Base-by-base conservation (phyloP, 2,113 vertebrate species). In the Barnardius zonarius region DNA sequence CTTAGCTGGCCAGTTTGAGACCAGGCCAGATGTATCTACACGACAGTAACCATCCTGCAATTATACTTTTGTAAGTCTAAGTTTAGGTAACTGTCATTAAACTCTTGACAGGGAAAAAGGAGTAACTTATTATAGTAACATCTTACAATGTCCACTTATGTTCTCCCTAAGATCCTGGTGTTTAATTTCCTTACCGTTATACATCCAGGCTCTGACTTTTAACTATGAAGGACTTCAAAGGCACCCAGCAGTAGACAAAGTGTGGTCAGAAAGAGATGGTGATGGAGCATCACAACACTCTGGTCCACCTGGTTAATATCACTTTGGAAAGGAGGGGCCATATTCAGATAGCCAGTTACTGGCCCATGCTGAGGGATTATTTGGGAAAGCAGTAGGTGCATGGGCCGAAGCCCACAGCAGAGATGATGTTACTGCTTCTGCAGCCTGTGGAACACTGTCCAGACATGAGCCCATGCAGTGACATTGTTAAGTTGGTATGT, bases 261-360 rank as follows among this genome's bases (percentile, higher is more conserved):
- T 0, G 1, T 41, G 46, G 54, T 8, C 19, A 55, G 33, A 73
- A 82, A 23, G 11, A 62, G 24, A 11, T 48, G 22, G 16, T 72
- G 39, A 33, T 1, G 1, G 17, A 13, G 3, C 22, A 66, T 43
- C 27, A 22, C 22, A 82, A 23, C 11, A 18, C 16, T 73, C 22
- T 23, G 2, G 3, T 37, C 39, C n/a, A 15, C 22, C 5, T 66
- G 11, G 10, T 28, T 59, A n/a, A 31, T 44, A 31, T 23, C 74
- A n/a, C 7, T 16, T 6, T 70, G 9, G 68, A 22, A 80, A 41
- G 10, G 12, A 11, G 17, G 5, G 33, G 6, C 23, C 28, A 10
- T 0, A 2, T 52, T 51, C 24, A 63, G 5, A 12, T 62, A 59
- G 24, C 17, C 2, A 0, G 10, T 55, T 83, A 41, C 39, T 51